phyloP scores from a whole-genome alignment of 2,113 vertebrate genomes.

The Entelurus aequoreus region DNA sequence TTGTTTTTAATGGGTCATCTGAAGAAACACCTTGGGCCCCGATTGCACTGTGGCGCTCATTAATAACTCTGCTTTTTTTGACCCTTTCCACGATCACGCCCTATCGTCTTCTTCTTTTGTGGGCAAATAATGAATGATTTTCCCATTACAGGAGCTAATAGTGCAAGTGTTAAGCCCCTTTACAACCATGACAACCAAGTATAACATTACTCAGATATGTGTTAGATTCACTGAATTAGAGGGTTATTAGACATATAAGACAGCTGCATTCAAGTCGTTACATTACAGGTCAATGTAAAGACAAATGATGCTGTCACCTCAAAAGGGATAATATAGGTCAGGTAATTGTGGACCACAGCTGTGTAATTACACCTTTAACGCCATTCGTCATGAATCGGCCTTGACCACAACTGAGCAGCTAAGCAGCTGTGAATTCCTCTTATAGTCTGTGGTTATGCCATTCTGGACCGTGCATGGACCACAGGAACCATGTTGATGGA shows the following conservation, averaged over 20 bases:
- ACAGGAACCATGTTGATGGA: neutral
- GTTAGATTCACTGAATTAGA: conserved; percentile 20
- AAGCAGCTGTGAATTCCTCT: conserved; percentile 9
- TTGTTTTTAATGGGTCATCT: conserved; percentile 31
- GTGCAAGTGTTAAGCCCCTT: conserved; percentile 8
- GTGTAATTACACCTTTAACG: conserved; percentile 19
- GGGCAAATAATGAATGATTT: conserved; percentile 42
- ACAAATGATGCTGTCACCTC: conserved; percentile 34
- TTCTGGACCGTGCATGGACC: neutral
- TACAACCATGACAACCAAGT: conserved; percentile 26
- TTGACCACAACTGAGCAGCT: conserved; percentile 10
- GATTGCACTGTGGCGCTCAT: conserved; percentile 21
- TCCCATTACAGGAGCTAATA: conserved; percentile 27
- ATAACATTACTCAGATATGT: conserved; percentile 21
- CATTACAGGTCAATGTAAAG: conserved; percentile 34
- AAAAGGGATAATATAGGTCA: conserved; percentile 27
- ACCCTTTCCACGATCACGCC: conserved; percentile 39
- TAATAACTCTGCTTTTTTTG: conserved; percentile 31
- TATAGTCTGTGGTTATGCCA: conserved; percentile 1
- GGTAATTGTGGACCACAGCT: conserved; percentile 28
- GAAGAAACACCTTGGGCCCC: conserved; percentile 29
- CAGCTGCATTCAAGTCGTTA: conserved; percentile 9
- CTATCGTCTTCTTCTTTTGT: conserved; percentile 20
- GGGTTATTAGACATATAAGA: too few species aligned
- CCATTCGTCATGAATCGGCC: conserved; percentile 35